Percentiles rank a stretch among this genome's conserved stretches.
Evolutionary conservation across 2,113 vertebrate genomes (phyloP).

Genomic region (Struthio camelus): DNA sequence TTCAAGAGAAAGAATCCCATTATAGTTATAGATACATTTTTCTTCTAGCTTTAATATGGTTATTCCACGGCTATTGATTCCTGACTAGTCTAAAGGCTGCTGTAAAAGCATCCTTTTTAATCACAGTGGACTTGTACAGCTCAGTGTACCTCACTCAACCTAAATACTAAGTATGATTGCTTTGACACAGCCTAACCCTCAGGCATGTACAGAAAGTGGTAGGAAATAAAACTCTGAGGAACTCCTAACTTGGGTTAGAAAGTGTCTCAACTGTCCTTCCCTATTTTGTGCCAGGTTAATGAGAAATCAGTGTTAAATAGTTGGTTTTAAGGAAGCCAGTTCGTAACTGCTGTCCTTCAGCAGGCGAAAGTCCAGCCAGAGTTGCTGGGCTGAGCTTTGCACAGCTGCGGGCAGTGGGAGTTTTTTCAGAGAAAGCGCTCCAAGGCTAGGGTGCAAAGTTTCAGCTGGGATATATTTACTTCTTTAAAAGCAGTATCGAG

Average conservation of each 20-base stretch:
- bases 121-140: constrained; percentile 4
- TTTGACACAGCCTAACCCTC: not conserved
- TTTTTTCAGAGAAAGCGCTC: not conserved
- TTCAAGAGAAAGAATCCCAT: constrained; percentile 1
- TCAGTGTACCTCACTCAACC: not conserved
- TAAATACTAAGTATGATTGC: not conserved
- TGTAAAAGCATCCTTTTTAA: constrained; percentile 5
- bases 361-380: not conserved
- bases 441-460: not conserved
- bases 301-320: not conserved
- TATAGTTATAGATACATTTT: constrained; percentile 23
- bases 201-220: not conserved
- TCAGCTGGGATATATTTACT: not conserved
- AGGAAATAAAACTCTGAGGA: not conserved
- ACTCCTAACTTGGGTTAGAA: not conserved
- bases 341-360: not conserved
- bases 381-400: not conserved
- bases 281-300: not conserved
- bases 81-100: not conserved
- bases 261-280: not conserved
- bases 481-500: not conserved
- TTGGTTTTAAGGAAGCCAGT: not conserved
- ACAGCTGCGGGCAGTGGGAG: fast-evolving
- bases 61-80: constrained; percentile 54
- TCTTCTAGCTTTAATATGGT: constrained; percentile 19